Base-by-base conservation (phyloP, 2,797 vertebrate species). In the Botia kubotai region DNA sequence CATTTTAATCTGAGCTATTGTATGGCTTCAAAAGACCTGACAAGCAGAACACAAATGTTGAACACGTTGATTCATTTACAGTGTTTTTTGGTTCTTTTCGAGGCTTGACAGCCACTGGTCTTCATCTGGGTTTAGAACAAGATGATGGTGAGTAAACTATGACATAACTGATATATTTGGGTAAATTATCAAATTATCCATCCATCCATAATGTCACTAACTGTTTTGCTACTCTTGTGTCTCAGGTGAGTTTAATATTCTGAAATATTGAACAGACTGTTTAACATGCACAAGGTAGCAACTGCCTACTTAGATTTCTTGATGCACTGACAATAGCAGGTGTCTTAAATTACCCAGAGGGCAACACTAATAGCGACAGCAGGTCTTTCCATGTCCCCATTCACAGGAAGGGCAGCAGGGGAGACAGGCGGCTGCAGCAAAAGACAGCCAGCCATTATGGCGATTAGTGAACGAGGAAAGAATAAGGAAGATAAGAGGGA, bases 401-500 rank as follows among this genome's bases (percentile, higher is more conserved):
- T 86, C 83, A 74, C 84, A 77, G 71, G 39, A 79, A 69, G 65
- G 75, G 81, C 77, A 75, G 81, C 50, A 8, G 2, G 62, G 77
- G 74, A 79, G 80, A 17, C 63, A 68, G 63, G 29, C 46, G 65
- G 33, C 19, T 8, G 2, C 12, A 81, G 71, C 86, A 84, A 89
- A 87, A 86, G 88, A 85, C 89, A 89, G 88, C 86, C 70, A 65
- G 69, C 81, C 84, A 88, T 90, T 89, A 83, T 57, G 48, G 65
- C 86, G 90, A 92, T 92, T 89, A 92, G 81, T 77, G 85, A 87
- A 82, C 75, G 81, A 84, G 23, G 26, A 75, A 88, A 82, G 81
- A 85, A 87, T 86, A n/a, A 8, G 68, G 11, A 81, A 90, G 93
- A 94, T 94, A 91, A 93, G 90, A 86, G 82, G 12, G 60, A 23